Evolutionary conservation across 2,113 vertebrate genomes (phyloP), one percentile per base, ranked within the genome.

Genomic region (Fregata magnificens): DNA sequence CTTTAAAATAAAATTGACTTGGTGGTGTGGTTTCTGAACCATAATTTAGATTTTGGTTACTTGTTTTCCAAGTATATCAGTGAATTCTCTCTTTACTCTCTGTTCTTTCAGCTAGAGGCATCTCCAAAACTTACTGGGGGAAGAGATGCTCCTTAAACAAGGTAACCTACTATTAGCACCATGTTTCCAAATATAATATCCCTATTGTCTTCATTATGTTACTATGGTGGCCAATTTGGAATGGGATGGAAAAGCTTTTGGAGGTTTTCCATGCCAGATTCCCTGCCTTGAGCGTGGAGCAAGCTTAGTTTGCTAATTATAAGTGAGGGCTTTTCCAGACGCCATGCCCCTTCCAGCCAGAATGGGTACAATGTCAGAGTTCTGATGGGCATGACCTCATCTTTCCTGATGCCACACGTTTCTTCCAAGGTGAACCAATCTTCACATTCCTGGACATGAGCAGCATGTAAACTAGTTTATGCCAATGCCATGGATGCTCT

Each of bases 231-330:
- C 84, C 70, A 86, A 77, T 66, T 86, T 92, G 74, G 86, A 93
- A 90, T 45, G 32, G 36, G 21, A 72, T 40, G 42, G 78, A 77
- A 92, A 94, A 83, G 45, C 5, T 92, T 88, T 88, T 53, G 32
- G 76, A 87, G 28, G 22, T 53, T 86, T 82, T 82, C 36, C 61
- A 50, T 45, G 42, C 38, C 83, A 92, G 62, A 91, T 84, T 90
- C 65, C 52, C 71, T 82, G 65, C 56, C 86, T 89, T 74, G 29
- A 94, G 18, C 32, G 7, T 29, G 42, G 52, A 71, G 32, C 62
- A 86, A 88, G 72, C 71, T 92, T 79, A 73, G 49, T 77, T 92
- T 84, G 31, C n/a, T 90, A 90, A 91, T 92, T 86, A n/a, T 31
- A 90, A 49, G 4, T 1, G 2, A 36, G 22, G 59, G 15, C 24